Evolutionary conservation across 2,113 vertebrate species (phyloP).

Genomic region (Lepus timidus): DNA sequence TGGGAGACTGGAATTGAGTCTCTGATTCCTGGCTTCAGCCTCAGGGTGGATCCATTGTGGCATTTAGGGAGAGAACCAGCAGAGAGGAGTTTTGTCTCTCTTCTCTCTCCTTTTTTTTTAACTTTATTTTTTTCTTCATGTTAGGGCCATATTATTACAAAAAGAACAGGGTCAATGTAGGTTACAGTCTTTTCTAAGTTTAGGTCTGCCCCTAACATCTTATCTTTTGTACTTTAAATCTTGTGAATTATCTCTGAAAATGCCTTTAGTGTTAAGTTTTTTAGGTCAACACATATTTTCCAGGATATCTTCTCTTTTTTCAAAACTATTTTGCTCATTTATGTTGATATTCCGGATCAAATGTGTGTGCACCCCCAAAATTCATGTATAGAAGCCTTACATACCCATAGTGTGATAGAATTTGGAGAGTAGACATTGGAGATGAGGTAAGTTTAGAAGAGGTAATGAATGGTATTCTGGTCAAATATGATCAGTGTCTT

Average conservation of each 20-base stretch:
- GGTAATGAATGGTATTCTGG: background rate
- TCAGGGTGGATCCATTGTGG: too few species aligned
- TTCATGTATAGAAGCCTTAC: background rate
- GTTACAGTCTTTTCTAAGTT: background rate
- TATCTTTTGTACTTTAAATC: background rate
- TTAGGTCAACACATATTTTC: background rate
- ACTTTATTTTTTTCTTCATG: too few species aligned
- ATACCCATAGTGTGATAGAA: rapidly evolving
- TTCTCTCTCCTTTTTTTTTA: too few species aligned
- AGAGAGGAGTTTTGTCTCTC: too few species aligned
- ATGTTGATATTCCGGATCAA: too few species aligned
- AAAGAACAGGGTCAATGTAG: too few species aligned
- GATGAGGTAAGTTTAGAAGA: background rate
- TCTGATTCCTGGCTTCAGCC: too few species aligned
- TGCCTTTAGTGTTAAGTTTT: background rate
- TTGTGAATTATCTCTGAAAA: background rate
- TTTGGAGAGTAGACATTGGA: background rate
- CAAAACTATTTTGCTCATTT: background rate
- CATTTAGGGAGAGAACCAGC: too few species aligned
- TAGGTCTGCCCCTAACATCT: background rate
- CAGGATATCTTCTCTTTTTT: background rate
- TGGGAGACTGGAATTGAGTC: too few species aligned
- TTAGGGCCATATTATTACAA: too few species aligned
- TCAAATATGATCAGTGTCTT: background rate
- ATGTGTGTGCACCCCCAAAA: background rate